Percentiles rank a stretch among this genome's conserved stretches.
Evolutionary conservation across 2,797 vertebrate genomes (phyloP).

Genomic region (Hephaestus fuliginosus): DNA sequence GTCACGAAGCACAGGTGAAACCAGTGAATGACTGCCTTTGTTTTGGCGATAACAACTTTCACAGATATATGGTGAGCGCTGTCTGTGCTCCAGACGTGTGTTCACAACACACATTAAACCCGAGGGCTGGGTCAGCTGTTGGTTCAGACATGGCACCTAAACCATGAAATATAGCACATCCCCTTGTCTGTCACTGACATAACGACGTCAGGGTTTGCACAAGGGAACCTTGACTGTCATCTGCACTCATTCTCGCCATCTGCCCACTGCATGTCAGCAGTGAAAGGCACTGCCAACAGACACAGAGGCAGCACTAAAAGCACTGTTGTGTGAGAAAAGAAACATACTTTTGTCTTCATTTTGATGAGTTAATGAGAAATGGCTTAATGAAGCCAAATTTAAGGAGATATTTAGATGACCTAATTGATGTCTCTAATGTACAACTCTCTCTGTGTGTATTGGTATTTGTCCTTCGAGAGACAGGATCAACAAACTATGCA

Average conservation of each 20-base stretch:
- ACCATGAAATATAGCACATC: conserved; percentile 57
- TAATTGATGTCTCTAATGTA: conserved; percentile 28
- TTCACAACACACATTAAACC: conserved; percentile 50
- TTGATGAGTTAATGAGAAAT: neutral
- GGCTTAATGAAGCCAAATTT: neutral
- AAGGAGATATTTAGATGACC: conserved; percentile 6
- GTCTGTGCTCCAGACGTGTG: conserved; percentile 36
- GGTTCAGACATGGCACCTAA: conserved; percentile 51
- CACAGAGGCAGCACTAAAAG: neutral
- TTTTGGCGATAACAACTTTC: conserved; percentile 31
- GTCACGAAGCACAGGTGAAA: conserved; percentile 34
- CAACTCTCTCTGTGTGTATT: conserved; percentile 32
- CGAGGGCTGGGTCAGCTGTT: conserved; percentile 63
- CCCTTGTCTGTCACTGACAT: conserved; percentile 52
- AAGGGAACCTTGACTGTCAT: conserved; percentile 50
- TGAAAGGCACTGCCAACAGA: conserved; percentile 21
- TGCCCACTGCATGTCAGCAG: conserved; percentile 44
- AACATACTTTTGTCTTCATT: neutral
- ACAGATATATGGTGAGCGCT: conserved; percentile 29
- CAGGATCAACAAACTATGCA: conserved; percentile 64
- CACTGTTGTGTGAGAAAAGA: conserved; percentile 6
- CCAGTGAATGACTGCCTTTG: conserved; percentile 34
- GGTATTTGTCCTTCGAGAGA: conserved; percentile 70
- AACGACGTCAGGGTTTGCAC: conserved; percentile 53
- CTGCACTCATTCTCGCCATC: conserved; percentile 52